Evolutionary conservation across 2,113 vertebrate genomes (phyloP).

Genomic region (Melanerpes aurifrons): DNA sequence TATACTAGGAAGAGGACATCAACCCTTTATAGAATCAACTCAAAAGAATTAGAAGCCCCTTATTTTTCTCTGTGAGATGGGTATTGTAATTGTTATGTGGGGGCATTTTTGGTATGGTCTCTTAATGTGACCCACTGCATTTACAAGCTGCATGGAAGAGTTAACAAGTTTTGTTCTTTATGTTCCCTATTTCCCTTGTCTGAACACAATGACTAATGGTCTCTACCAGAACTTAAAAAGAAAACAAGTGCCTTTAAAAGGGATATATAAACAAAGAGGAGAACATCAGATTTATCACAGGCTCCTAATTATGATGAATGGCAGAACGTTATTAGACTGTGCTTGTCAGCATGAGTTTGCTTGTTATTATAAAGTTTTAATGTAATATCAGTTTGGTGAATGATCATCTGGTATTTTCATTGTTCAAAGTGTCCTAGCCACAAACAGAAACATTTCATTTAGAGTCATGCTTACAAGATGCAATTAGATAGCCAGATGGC

Average conservation of each 20-base stretch:
- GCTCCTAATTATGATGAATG: conserved; percentile 20
- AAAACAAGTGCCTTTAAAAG: background rate
- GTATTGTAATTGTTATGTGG: background rate
- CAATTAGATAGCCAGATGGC: conserved; percentile 1
- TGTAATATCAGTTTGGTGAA: background rate
- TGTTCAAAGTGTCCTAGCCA: background rate
- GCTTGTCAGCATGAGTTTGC: conserved; percentile 17
- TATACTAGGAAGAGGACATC: background rate
- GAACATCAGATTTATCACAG: background rate
- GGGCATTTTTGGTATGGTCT: background rate
- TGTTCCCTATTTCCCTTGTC: background rate
- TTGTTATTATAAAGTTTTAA: background rate
- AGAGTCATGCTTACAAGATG: background rate
- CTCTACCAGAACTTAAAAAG: background rate
- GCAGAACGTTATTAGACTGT: background rate
- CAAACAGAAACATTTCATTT: background rate
- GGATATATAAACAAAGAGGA: background rate
- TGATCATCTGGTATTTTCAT: background rate
- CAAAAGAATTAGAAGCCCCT: background rate
- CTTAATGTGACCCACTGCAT: background rate
- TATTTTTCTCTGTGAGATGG: background rate
- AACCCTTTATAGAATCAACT: background rate
- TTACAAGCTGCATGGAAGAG: background rate
- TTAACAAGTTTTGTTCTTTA: background rate
- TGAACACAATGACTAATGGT: background rate